Conservation (phyloP, 35 echinoderm and acorn worm species). For the Diadema setosum region DNA sequence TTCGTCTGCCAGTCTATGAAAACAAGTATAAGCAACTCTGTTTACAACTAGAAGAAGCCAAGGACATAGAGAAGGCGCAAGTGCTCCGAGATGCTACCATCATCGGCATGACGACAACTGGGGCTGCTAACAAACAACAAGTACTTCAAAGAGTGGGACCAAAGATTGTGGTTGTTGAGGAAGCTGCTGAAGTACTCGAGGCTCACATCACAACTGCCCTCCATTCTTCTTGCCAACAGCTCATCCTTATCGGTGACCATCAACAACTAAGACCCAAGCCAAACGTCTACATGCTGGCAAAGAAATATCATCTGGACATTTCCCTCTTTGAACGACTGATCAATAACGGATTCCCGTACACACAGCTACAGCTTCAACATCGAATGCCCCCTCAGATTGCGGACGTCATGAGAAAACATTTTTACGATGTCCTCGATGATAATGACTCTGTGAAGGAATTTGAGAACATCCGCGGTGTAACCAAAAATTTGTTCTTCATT, state of each 20-base stretch:
- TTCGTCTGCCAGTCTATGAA: background rate
- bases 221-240: slow-evolving; percentile 50
- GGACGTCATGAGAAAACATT: slow-evolving; percentile 37
- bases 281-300: slow-evolving; percentile 71
- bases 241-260: slow-evolving; percentile 90
- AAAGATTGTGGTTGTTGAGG: slow-evolving; percentile 45
- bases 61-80: background rate
- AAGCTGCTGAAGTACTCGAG: slow-evolving; percentile 55
- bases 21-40: slow-evolving; percentile 35
- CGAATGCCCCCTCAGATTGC: slow-evolving; percentile 51
- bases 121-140: slow-evolving; percentile 25
- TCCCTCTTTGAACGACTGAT: slow-evolving; percentile 84
- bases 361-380: slow-evolving; percentile 20
- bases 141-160: slow-evolving; percentile 27
- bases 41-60: slow-evolving; percentile 4
- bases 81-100: background rate
- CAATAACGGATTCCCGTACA: background rate
- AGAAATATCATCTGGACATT: slow-evolving; percentile 61
- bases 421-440: slow-evolving; percentile 62
- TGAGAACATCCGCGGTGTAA: slow-evolving; percentile 45
- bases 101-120: slow-evolving; percentile 61
- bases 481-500: slow-evolving; percentile 72
- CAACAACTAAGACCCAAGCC: slow-evolving; percentile 87
- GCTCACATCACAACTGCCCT: slow-evolving; percentile 17
- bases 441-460: slow-evolving; percentile 38